phyloP scores from a whole-genome alignment of 2,888 invertebrate species.

The Ligdia adustata region DNA sequence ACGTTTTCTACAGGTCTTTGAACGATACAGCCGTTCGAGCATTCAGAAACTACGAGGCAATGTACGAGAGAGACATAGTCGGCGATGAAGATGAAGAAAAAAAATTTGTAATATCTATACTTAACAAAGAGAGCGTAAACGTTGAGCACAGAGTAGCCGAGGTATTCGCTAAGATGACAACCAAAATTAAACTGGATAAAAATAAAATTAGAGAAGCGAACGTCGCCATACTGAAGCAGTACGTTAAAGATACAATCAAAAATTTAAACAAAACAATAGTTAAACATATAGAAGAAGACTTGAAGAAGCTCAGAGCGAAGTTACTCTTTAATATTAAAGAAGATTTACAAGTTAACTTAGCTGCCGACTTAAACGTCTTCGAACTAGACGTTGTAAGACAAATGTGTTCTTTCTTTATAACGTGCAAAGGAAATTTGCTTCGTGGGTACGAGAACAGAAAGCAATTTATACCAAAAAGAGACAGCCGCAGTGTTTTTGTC shows the following conservation, averaged over 20 bases:
- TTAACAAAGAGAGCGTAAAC: constrained; percentile 40
- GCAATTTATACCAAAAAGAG: too few species aligned
- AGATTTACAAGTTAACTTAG: constrained; percentile 55
- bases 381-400: constrained; percentile 39
- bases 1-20: constrained; percentile 48
- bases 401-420: constrained; percentile 54
- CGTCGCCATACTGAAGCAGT: constrained; percentile 44
- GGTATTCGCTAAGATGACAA: constrained; percentile 44
- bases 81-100: constrained; percentile 44
- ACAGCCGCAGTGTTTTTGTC: constrained; percentile 49
- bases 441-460: too few species aligned
- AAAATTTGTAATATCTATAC: constrained; percentile 36
- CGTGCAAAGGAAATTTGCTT: too few species aligned
- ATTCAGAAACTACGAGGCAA: constrained; percentile 59
- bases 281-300: constrained; percentile 35
- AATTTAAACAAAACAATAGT: constrained; percentile 37
- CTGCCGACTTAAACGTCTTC: constrained; percentile 55
- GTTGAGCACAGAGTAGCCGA: constrained; percentile 41
- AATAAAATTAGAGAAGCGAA: constrained; percentile 45
- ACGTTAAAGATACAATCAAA: constrained; percentile 39
- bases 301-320: constrained; percentile 35
- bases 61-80: constrained; percentile 59
- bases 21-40: constrained; percentile 55
- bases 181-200: constrained; percentile 45
- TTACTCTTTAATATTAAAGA: constrained; percentile 40